These are phyloP conservation scores for Kradibia gibbosae DNA, from an alignment of 1,140 invertebrate genomes.

Conservation along the genomic window DNA sequence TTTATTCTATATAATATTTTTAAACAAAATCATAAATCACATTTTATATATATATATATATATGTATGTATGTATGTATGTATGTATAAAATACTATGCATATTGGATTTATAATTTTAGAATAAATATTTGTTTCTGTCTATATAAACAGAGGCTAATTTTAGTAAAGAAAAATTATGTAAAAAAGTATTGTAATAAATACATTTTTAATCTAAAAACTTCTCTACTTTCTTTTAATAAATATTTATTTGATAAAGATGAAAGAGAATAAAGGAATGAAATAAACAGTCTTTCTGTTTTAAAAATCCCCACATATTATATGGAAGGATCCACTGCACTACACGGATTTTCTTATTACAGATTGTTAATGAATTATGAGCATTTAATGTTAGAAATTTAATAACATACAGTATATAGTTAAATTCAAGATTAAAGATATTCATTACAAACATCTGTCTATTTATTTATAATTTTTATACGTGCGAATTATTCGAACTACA, in stretches of 20 bases:
- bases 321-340: too few relatives aligned
- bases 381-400: too few relatives aligned
- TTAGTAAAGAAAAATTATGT: constrained; percentile 32
- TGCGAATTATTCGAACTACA: too few relatives aligned
- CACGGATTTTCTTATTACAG: too few relatives aligned
- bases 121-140: constrained; percentile 16
- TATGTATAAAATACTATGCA: constrained; percentile 3
- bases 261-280: too few relatives aligned
- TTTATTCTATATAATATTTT: constrained; percentile 53
- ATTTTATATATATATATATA: neutral
- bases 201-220: constrained; percentile 14
- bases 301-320: too few relatives aligned
- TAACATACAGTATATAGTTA: too few relatives aligned
- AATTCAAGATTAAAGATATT: neutral
- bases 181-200: constrained; percentile 43
- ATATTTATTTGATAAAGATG: too few relatives aligned
- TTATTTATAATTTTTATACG: too few relatives aligned
- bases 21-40: constrained; percentile 33
- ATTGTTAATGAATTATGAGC: too few relatives aligned
- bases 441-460: neutral
- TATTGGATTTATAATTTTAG: constrained; percentile 35
- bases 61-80: neutral
- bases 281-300: too few relatives aligned
- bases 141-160: neutral
- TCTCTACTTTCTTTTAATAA: neutral